Evolutionary conservation across 2,888 invertebrate species (phyloP).

Genomic region (Conchocele bisecta): DNA sequence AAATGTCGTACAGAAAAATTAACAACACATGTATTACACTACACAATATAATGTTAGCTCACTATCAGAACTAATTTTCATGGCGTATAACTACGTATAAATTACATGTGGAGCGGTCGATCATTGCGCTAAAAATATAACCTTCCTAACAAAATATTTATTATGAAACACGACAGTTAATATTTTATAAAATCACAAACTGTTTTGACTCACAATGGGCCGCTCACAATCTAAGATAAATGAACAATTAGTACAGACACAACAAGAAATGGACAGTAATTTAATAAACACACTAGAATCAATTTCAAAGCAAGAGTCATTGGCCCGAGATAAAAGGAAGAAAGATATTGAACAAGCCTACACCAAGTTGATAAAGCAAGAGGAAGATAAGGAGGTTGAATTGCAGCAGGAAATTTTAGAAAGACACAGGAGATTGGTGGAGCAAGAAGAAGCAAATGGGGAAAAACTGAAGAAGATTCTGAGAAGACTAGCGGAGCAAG

Average conservation of each 20-base stretch:
- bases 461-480: conserved; percentile 38
- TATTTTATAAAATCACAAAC: too few species aligned
- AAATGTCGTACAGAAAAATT: too few species aligned
- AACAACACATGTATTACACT: too few species aligned
- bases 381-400: conserved; percentile 33
- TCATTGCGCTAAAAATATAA: too few species aligned
- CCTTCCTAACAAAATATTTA: too few species aligned
- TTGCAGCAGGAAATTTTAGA: conserved; percentile 53
- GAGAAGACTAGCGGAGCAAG: conserved; percentile 48
- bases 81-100: too few species aligned
- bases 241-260: conserved; percentile 49
- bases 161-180: too few species aligned
- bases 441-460: conserved; percentile 47
- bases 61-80: too few species aligned
- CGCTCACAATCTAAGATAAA: conserved; percentile 40
- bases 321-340: conserved; percentile 35
- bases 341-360: conserved; percentile 51
- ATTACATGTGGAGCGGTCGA: too few species aligned
- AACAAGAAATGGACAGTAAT: conserved; percentile 51
- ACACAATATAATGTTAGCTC: too few species aligned
- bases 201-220: conserved; percentile 48
- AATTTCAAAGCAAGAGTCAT: conserved; percentile 46
- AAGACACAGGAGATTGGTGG: conserved; percentile 37
- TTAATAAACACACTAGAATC: conserved; percentile 37
- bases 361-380: conserved; percentile 43